Base-by-base conservation (phyloP, 2,113 vertebrate genomes). In the Calidris pygmaea region DNA sequence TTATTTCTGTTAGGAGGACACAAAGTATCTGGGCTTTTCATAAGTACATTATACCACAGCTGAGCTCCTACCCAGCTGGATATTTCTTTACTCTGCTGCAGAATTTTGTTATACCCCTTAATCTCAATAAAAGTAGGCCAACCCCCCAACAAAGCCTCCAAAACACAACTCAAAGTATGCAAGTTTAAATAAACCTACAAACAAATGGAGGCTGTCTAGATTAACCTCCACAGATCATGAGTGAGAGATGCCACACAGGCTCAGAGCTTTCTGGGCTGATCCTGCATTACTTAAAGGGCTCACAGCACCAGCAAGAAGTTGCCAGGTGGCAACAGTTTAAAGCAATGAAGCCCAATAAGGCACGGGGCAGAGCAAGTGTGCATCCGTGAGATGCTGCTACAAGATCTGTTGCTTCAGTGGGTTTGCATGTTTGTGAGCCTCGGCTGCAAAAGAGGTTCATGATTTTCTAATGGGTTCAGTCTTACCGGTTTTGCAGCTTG, bases 401-500 rank as follows among this genome's bases (percentile, higher is more conserved):
- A 22, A 79, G 87, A 96, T 70, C 82, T 78, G 32, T 32, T 66
- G 71, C 89, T 90, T 68, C 79, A 68, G 34, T 29, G 43, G 27
- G 82, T 53, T 85, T 39, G 48, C 53, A 32, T 29, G 7, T 0
- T 45, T 16, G 22, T 7, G 45, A 88, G 67, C 18, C 12, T 59
- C 9, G 3, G 55, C 87, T 70, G 29, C 62, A 71, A 43, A 78
- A 73, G 37, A 43, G 34, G 55, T 56, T 79, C 53, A 68, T 3
- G 30, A 12, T 60, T 67, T 82, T 77, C 65, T 35, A 68, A 75
- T 65, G 48, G 47, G 17, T 43, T 73, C 47, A 22, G 39, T 29
- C 97, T 97, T 90, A 99, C 99, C 99, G 98, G 85, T 96, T 98
- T 92, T 99, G 98, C 71, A 99, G 97, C 94, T 97, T 98, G 67